Evolutionary conservation across 2,113 vertebrate species (phyloP).

Genomic region (Toxostoma redivivum): DNA sequence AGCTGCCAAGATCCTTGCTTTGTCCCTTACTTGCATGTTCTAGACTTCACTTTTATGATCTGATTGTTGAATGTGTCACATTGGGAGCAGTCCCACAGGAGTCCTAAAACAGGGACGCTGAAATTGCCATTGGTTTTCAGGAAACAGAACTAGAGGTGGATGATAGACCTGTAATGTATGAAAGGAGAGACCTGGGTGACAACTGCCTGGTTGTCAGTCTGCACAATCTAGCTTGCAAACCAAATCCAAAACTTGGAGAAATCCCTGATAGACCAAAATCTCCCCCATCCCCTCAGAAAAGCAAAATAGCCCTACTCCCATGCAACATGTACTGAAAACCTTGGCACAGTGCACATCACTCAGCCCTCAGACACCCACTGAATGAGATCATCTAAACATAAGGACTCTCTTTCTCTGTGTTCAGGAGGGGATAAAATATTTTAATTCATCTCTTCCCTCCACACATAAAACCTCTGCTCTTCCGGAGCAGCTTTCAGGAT

Average conservation of each 20-base stretch:
- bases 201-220: not conserved
- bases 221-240: not conserved
- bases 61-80: not conserved
- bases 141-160: not conserved
- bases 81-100: not conserved
- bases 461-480: not conserved
- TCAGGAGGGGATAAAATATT: not conserved
- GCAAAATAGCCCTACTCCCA: not conserved
- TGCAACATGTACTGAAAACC: not conserved
- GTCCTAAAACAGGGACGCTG: not conserved
- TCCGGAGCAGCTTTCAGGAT: not conserved
- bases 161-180: not conserved
- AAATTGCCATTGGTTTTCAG: not conserved
- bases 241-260: not conserved
- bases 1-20: constrained; percentile 49
- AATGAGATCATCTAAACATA: constrained; percentile 6
- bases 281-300: not conserved
- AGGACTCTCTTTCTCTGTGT: not conserved
- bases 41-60: not conserved
- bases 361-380: not conserved
- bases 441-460: constrained; percentile 1
- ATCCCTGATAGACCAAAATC: not conserved
- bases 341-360: not conserved
- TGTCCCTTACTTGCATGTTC: not conserved
- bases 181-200: not conserved